Percentiles rank a stretch among this genome's conserved stretches.
phyloP scores from a whole-genome alignment of 2,113 vertebrate species.

The Murina feae region DNA sequence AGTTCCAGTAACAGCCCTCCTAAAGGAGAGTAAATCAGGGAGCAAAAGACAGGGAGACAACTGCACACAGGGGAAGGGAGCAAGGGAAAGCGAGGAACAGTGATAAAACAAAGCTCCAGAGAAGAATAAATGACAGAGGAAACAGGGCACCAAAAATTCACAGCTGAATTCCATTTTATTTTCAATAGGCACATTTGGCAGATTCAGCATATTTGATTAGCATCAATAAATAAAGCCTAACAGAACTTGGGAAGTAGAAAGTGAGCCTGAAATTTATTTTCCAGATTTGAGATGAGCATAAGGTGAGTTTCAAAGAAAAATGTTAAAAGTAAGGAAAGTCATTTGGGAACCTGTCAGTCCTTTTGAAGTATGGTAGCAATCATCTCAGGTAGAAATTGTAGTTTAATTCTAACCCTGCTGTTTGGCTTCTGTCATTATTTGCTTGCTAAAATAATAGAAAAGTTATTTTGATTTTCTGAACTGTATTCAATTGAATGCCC shows the following conservation, averaged over 20 bases:
- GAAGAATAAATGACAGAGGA: background rate
- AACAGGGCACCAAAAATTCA: background rate
- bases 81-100: background rate
- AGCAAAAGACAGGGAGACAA: background rate
- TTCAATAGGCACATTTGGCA: background rate
- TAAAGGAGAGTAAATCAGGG: constrained; percentile 45
- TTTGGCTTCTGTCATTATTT: no score
- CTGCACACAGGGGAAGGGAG: background rate
- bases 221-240: constrained; percentile 16
- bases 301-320: background rate
- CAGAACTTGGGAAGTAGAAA: background rate
- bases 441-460: no score
- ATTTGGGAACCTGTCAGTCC: background rate
- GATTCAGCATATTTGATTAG: constrained; percentile 18
- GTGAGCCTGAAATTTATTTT: background rate
- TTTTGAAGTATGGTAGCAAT: no score
- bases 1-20: background rate
- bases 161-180: constrained; percentile 11
- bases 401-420: no score
- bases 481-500: no score
- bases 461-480: no score
- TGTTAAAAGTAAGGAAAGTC: background rate
- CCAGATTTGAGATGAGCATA: background rate
- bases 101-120: background rate
- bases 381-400: no score